A percentile compares a stretch with the other conserved stretches of the same genome.
phyloP scores from a whole-genome alignment of 1,140 invertebrate genomes.

The Drosophila punjabiensis region DNA sequence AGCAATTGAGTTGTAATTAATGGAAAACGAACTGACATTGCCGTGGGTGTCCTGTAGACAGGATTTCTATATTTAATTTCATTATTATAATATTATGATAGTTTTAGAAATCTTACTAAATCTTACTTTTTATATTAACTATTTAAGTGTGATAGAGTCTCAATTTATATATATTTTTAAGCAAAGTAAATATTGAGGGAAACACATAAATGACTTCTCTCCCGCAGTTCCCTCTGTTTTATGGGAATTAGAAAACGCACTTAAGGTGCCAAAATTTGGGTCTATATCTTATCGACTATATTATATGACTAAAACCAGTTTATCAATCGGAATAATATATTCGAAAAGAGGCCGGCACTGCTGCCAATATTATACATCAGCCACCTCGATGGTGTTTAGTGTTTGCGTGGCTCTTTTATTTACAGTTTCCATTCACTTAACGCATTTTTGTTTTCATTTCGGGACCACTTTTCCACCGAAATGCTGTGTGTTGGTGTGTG shows the following conservation, averaged over 20 bases:
- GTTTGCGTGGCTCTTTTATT: conserved; percentile 7
- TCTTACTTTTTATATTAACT: too few relatives aligned
- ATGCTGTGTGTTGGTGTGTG: conserved; percentile 9
- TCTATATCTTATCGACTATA: background rate
- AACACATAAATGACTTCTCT: background rate
- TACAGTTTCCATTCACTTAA: conserved; percentile 37
- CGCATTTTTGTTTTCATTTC: conserved; percentile 57
- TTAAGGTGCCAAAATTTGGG: conserved; percentile 3
- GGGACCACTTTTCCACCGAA: conserved; percentile 35
- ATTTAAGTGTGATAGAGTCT: too few relatives aligned
- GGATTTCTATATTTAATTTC: background rate
- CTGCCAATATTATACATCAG: conserved; percentile 19
- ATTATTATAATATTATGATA: background rate
- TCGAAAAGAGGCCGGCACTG: background rate
- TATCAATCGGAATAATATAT: conserved; percentile 11
- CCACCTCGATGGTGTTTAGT: conserved; percentile 16
- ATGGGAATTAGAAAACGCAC: background rate
- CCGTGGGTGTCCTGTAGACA: background rate
- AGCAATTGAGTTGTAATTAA: conserved; percentile 14
- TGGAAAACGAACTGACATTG: background rate
- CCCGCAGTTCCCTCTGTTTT: background rate
- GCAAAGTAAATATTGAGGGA: background rate
- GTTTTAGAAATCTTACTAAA: background rate
- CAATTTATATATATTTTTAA: too few relatives aligned
- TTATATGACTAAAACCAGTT: conserved; percentile 1